These are phyloP conservation scores for Diuraphis noxia DNA, from an alignment of 1,140 invertebrate species.

Conservation along the genomic window DNA sequence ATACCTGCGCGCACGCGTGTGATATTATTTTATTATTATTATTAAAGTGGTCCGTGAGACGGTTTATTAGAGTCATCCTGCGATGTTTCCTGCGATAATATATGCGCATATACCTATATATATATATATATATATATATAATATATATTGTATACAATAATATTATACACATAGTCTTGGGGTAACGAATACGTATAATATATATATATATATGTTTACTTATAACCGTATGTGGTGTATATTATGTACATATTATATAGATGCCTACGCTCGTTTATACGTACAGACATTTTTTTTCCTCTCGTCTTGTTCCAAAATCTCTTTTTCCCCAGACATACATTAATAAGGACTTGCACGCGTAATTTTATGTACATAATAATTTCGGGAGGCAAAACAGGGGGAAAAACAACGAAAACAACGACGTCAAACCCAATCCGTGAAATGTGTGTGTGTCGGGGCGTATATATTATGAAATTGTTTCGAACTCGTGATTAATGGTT, in stretches of 20 bases:
- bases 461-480: conserved; percentile 21
- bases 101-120: no score
- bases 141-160: no score
- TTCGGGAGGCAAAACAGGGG: neutral
- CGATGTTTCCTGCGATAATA: no score
- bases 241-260: neutral
- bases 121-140: no score
- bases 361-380: conserved; percentile 41
- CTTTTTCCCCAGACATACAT: conserved; percentile 17
- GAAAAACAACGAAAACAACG: neutral
- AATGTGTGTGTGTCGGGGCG: neutral
- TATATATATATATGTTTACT: neutral
- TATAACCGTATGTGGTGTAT: neutral
- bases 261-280: neutral
- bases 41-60: neutral
- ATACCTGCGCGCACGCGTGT: neutral
- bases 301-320: neutral
- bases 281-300: neutral
- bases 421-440: neutral
- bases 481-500: conserved; percentile 27
- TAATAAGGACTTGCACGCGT: neutral
- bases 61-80: neutral
- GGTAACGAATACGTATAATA: neutral
- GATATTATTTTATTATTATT: neutral
- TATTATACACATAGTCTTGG: neutral